Base-by-base conservation (phyloP, 2,113 vertebrate genomes). In the Capra hircus region DNA sequence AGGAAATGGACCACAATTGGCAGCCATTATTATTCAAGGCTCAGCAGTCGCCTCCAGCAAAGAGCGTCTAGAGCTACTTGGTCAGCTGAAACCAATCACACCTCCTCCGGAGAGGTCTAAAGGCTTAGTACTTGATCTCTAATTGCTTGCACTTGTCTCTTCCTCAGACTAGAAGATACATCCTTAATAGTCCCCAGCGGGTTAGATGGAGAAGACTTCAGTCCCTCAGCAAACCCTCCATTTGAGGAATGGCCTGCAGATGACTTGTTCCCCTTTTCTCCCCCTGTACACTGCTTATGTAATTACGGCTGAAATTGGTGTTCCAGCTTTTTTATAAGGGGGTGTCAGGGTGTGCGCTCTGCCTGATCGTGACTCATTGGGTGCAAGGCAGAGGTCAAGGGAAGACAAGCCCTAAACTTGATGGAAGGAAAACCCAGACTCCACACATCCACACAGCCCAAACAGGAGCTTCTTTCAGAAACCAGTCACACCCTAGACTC, bases 401-500 rank as follows among this genome's bases (percentile, higher is more conserved):
- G 52, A 52, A 45, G 71, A 62, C 71, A 57, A 60, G n/a, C 74
- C 60, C 25, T 89, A 90, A 92, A 81, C 78, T 84, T 64, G 93
- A 94, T 40, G 23, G 48, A 9, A 78, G 60, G 55, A 57, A 52
- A 71, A 81, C n/a, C 36, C 45, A 13, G 23, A 33, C 40, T 52
- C 83, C n/a, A 62, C 52, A 23, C 3, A 19, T 9, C 28, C 57
- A 57, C 89, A 67, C 23, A 57, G 81, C 53, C 78, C 71, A 14
- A 48, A 57, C 57, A 43, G 48, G 50, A 83, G 77, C n/a, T 36
- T 55, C 88, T 45, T 84, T 88, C 95, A 53, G 88, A 81, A 67
- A 25, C 53, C 43, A 30, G 97, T 93, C 98, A 91, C 98, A 96
- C 98, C 98, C 98, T 94, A 71, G 36, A 78, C n/a, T 60, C 87